Evolutionary conservation across 2,113 vertebrate species (phyloP).

Genomic region (Ancistrus triradiatus): DNA sequence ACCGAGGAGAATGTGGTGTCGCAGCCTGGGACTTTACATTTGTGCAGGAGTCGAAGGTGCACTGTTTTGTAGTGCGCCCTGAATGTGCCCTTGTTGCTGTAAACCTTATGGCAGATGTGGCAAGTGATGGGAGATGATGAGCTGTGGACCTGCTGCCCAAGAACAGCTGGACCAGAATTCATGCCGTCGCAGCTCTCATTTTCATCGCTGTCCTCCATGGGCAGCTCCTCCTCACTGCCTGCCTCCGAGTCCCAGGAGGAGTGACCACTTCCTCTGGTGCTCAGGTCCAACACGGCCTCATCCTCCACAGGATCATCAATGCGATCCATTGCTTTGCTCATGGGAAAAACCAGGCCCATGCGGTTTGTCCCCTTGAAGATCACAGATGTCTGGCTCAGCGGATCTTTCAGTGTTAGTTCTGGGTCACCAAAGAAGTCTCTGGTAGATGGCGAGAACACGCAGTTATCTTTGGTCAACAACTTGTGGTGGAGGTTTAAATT

Average conservation of each 20-base stretch:
- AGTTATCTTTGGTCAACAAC: slow-evolving; percentile 84
- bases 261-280: slow-evolving; percentile 77
- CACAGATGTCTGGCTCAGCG: slow-evolving; percentile 79
- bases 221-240: slow-evolving; percentile 80
- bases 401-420: slow-evolving; percentile 70
- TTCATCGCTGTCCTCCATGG: slow-evolving; percentile 84
- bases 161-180: slow-evolving; percentile 59
- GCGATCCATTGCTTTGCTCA: slow-evolving; percentile 71
- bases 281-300: slow-evolving; percentile 84
- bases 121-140: slow-evolving; percentile 85
- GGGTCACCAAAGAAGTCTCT: slow-evolving; percentile 76
- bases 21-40: slow-evolving; percentile 91
- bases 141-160: slow-evolving; percentile 60
- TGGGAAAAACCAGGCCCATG: slow-evolving; percentile 83
- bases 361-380: slow-evolving; percentile 85
- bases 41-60: slow-evolving; percentile 91
- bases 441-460: slow-evolving; percentile 71
- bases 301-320: slow-evolving; percentile 67
- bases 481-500: slow-evolving; percentile 93
- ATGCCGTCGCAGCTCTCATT: slow-evolving; percentile 82
- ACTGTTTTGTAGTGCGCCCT: slow-evolving; percentile 97
- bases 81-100: slow-evolving; percentile 95
- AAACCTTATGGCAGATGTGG: slow-evolving; percentile 92
- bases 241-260: slow-evolving; percentile 91
- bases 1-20: slow-evolving; percentile 93